Conservation (phyloP, 2,113 vertebrate species). For the Mesoclemmys tuberculata region DNA sequence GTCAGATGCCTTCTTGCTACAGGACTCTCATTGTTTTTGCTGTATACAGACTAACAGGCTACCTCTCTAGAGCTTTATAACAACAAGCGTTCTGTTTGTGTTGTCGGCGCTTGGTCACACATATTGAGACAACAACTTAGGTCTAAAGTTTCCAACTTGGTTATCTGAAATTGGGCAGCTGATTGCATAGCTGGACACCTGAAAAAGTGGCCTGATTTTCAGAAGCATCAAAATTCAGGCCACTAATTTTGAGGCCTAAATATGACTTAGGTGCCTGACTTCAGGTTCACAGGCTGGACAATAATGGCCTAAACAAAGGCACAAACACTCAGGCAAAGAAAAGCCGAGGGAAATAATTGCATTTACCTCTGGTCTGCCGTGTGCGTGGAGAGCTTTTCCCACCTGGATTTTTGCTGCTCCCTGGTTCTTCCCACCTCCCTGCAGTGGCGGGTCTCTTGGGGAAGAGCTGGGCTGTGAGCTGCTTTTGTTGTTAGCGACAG, state of each 20-base stretch:
- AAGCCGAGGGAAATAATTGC: not conserved
- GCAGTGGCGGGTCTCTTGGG: not conserved
- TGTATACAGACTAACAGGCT: no score
- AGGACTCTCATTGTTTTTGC: no score
- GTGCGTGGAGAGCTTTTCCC: not conserved
- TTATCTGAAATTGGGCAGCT: not conserved
- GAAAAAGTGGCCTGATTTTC: not conserved
- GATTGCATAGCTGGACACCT: not conserved
- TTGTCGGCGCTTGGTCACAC: not conserved
- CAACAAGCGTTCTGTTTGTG: not conserved
- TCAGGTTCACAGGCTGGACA: not conserved
- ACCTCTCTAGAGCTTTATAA: no score
- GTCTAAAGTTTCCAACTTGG: not conserved
- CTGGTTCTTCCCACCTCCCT: no score
- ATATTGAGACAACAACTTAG: not conserved
- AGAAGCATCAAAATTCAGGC: not conserved
- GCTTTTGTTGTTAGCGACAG: slow-evolving; percentile 11
- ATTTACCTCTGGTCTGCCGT: not conserved
- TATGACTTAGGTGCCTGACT: not conserved
- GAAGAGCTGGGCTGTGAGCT: not conserved
- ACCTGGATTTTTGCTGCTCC: not conserved
- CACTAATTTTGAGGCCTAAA: not conserved
- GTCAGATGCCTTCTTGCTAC: no score
- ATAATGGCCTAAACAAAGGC: not conserved
- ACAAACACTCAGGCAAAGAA: not conserved